These are phyloP conservation scores for Bicyclus anynana DNA, from an alignment of 1,140 invertebrate genomes.

Conservation along the genomic window DNA sequence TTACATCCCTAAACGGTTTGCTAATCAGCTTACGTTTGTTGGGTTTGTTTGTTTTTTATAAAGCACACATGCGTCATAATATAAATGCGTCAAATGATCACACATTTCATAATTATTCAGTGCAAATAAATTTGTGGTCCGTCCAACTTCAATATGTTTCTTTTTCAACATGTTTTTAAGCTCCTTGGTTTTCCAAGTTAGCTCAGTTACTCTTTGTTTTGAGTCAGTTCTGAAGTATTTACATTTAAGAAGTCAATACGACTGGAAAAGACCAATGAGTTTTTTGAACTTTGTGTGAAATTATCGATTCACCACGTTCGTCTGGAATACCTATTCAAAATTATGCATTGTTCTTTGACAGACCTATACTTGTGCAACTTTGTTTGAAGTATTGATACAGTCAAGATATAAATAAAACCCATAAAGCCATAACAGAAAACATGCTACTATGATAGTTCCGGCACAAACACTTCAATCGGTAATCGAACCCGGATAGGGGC, in stretches of 20 bases:
- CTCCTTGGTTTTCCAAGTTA: background rate
- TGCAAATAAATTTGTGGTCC: background rate
- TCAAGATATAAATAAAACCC: slow-evolving; percentile 30
- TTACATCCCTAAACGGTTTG: background rate
- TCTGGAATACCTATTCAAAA: slow-evolving; percentile 4
- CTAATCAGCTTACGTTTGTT: background rate
- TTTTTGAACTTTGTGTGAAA: background rate
- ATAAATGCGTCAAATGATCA: background rate
- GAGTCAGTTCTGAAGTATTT: background rate
- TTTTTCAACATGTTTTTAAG: background rate
- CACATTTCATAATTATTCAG: background rate
- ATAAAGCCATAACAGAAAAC: slow-evolving; percentile 28
- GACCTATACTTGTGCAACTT: slow-evolving; percentile 1
- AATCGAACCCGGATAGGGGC: slow-evolving; percentile 40
- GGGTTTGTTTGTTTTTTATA: background rate
- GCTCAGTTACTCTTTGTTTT: background rate
- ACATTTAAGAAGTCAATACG: background rate
- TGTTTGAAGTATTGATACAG: slow-evolving; percentile 21
- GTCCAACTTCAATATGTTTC: background rate
- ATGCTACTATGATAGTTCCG: slow-evolving; percentile 23
- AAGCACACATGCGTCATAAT: background rate
- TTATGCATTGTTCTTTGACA: slow-evolving; percentile 10
- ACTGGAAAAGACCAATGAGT: background rate
- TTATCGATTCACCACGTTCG: slow-evolving; percentile 7
- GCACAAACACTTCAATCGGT: slow-evolving; percentile 33